Evolutionary conservation across 1,140 invertebrate species (phyloP), one percentile per base, ranked within the genome.

Genomic region (Cydia fagiglandana): DNA sequence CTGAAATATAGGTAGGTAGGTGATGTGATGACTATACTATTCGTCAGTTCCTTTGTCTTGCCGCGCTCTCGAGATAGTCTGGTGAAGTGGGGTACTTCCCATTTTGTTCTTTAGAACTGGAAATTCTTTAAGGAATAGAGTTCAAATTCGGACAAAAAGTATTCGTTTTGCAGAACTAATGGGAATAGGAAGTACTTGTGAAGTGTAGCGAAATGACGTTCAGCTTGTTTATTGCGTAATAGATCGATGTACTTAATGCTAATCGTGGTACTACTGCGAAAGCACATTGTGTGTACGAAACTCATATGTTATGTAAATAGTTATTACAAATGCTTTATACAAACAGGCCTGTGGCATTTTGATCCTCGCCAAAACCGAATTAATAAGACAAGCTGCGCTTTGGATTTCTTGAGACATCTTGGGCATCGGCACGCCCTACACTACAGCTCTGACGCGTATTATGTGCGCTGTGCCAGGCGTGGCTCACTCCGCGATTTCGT

Each of bases 21-120:
- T 9, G 53, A 56, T 56, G n/a, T 9, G 53, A 56, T 56, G n/a
- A 56, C 53, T 56, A 56, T 56, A 56, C 53, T 56, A 56, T 56
- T 56, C 12, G 53, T 17, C 53, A 17, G n/a, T 56, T 10, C n/a
- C 53, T 56, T 56, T 56, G 53, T 56, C 53, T 56, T 56, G 53
- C 53, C 53, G 53, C 53, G 53, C 53, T 56, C 15, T 56, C 53
- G 53, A 56, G 53, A 56, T 56, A 56, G 53, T 17, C 53, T 9
- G 7, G 53, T 17, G 15, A 56, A 56, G 53, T 56, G 53, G 50
- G 15, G 50, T 53, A 17, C 50, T 53, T 56, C n/a, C 7, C 15
- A 17, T 56, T 56, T 56, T 56, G n/a, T 56, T 56, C n/a, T 56
- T 6, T 56, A 56, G 53, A 56, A 56, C 53, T 56, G 53, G 4